phyloP scores from a whole-genome alignment of 2,888 invertebrate species.

The Agrenia bidenticulata region DNA sequence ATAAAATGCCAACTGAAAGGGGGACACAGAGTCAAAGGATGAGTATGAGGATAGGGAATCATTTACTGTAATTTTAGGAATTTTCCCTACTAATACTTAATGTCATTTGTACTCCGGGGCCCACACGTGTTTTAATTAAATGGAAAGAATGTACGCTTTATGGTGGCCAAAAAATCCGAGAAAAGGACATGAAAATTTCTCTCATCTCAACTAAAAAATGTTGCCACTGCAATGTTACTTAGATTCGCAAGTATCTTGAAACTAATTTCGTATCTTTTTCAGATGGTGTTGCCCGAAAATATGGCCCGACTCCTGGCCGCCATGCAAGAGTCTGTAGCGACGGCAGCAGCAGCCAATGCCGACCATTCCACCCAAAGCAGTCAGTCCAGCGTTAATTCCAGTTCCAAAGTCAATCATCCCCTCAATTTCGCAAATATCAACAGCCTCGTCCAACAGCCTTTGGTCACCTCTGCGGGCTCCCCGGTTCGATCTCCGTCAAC shows the following conservation, averaged over 20 bases:
- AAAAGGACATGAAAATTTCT: too few species aligned
- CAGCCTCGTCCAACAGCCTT: conserved; percentile 49
- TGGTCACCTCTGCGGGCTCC: conserved; percentile 43
- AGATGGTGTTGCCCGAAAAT: conserved; percentile 53
- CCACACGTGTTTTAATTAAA: conserved; percentile 51
- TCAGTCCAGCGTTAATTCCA: conserved; percentile 45
- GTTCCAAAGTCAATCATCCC: conserved; percentile 44
- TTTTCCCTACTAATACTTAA: conserved; percentile 44
- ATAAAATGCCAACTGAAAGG: conserved; percentile 19
- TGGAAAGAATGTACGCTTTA: too few species aligned
- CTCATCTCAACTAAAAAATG: too few species aligned
- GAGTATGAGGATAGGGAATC: conserved; percentile 14
- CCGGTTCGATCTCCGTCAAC: conserved; percentile 30
- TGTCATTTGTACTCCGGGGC: conserved; percentile 22
- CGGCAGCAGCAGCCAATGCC: conserved; percentile 33
- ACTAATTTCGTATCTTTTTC: conserved; percentile 12
- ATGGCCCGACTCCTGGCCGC: conserved; percentile 51
- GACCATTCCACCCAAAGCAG: conserved; percentile 35
- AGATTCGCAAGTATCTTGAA: background rate
- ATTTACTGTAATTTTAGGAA: conserved; percentile 50
- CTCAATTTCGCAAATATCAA: conserved; percentile 48
- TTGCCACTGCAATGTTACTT: too few species aligned
- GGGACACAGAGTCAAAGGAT: conserved; percentile 9
- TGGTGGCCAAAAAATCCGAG: too few species aligned
- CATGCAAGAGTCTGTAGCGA: conserved; percentile 52